Evolutionary conservation across 1,140 invertebrate genomes (phyloP), one percentile per base, ranked within the genome.

Genomic region (Atopsyche davidsoni): DNA sequence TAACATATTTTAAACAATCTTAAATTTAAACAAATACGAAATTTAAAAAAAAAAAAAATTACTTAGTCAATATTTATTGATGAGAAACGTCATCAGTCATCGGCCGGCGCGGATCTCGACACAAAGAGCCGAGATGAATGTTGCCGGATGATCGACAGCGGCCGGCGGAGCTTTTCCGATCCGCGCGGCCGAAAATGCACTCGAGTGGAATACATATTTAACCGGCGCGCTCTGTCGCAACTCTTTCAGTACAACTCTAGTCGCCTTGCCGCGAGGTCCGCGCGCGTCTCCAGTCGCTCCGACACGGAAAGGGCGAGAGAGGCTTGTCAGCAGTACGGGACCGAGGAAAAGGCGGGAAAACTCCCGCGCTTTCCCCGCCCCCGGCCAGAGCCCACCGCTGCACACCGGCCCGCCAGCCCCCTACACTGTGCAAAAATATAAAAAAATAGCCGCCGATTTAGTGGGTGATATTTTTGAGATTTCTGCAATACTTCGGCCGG

Each of bases 221-320:
- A 69, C 64, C 63, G 64, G 67, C 65, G 65, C 60, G 42, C 59
- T 60, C 60, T 60, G 64, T 69, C 68, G 67, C 67, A 72, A 70
- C 64, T 66, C 62, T 62, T 63, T 72, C 72, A 74, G 72, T 74
- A 67, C 67, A 67, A 67, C 70, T 74, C 71, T 74, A 74, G 71
- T 74, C 71, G 71, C 71, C 71, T 72, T 74, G 71, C 71, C 71
- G 71, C 62, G 69, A 64, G 69, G 68, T 64, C 56, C 65, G 62
- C 64, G 69, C 63, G 65, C 65, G 63, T 64, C 21, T 60, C 61
- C 58, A 61, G 66, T 62, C 66, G 65, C 61, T 64, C 63, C 50
- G 46, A 63, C 64, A 68, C 68, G 71, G 71, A 72, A 67, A 74
- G 69, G 68, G 72, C 66, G 72, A 74, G 70, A 74, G 72, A 74